Percentiles rank a stretch among this genome's conserved stretches.
These are phyloP conservation scores for Enteromius radiatus DNA, from an alignment of 2,797 vertebrate species.

Conservation along the genomic window DNA sequence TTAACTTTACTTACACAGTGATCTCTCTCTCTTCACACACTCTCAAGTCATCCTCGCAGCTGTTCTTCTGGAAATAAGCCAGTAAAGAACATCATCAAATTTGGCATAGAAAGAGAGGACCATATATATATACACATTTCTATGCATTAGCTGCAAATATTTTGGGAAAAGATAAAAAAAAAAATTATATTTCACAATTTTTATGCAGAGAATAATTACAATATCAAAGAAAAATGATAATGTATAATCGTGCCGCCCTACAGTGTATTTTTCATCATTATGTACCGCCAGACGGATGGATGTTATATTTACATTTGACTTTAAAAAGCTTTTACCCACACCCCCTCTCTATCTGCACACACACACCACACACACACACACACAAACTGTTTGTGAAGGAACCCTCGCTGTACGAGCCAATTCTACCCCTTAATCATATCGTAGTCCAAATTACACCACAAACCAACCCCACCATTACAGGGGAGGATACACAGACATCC, in stretches of 20 bases:
- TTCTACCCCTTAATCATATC: conserved; percentile 56
- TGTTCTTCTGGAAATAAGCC: conserved; percentile 35
- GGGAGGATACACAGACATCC: conserved; percentile 42
- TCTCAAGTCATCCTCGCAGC: background rate
- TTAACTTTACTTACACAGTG: conserved; percentile 33
- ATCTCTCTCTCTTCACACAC: conserved; percentile 12
- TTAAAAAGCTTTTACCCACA: conserved; percentile 16
- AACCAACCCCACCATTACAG: conserved; percentile 58
- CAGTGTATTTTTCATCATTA: background rate
- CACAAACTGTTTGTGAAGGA: conserved; percentile 22
- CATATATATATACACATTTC: background rate
- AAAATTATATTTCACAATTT: no score
- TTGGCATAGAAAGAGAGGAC: conserved; percentile 7
- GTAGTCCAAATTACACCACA: conserved; percentile 55
- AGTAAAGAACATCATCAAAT: conserved; percentile 26
- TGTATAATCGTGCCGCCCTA: background rate
- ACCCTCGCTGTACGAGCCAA: conserved; percentile 28
- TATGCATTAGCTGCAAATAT: no score
- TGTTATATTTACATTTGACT: conserved; percentile 37
- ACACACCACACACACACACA: conserved; percentile 24
- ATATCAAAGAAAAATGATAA: background rate
- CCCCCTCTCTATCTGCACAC: background rate
- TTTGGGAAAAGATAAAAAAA: no score
- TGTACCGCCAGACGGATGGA: conserved; percentile 12
- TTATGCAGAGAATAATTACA: background rate